These are phyloP conservation scores for Urocolius indicus DNA, from an alignment of 2,113 vertebrate species.

Conservation along the genomic window DNA sequence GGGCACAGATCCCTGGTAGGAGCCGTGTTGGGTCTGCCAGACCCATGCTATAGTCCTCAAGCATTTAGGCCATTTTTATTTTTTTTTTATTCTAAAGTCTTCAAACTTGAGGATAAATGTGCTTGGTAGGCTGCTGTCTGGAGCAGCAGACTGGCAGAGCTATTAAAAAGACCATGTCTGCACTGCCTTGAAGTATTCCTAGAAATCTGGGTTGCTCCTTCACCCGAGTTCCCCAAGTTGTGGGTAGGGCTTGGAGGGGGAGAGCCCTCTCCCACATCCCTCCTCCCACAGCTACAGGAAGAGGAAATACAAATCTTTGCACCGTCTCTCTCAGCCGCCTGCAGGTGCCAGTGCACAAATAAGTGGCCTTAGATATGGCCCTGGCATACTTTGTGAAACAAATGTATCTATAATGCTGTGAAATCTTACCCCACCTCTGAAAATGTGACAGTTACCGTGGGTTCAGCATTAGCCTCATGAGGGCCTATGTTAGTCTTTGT, in stretches of 20 bases:
- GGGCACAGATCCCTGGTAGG: neutral
- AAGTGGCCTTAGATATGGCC: neutral
- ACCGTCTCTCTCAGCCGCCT: neutral
- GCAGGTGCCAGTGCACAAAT: neutral
- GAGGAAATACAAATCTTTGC: neutral
- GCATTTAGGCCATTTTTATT: neutral
- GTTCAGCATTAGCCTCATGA: neutral
- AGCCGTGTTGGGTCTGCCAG: neutral
- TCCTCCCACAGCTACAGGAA: neutral
- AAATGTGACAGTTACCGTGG: neutral
- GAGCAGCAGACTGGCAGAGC: neutral
- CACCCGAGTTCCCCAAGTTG: neutral
- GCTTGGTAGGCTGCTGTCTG: neutral
- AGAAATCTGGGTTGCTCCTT: neutral
- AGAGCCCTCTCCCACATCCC: neutral
- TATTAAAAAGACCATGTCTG: neutral
- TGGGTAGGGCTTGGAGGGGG: neutral
- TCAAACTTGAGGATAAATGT: neutral
- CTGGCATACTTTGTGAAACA: neutral
- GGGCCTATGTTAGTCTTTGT: rapidly evolving
- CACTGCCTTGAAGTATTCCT: neutral
- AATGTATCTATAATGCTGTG: neutral
- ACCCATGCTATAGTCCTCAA: neutral
- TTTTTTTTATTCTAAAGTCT: neutral
- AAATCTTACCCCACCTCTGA: neutral